Conservation (phyloP, 2,113 vertebrate species). For the Donacobius atricapilla region DNA sequence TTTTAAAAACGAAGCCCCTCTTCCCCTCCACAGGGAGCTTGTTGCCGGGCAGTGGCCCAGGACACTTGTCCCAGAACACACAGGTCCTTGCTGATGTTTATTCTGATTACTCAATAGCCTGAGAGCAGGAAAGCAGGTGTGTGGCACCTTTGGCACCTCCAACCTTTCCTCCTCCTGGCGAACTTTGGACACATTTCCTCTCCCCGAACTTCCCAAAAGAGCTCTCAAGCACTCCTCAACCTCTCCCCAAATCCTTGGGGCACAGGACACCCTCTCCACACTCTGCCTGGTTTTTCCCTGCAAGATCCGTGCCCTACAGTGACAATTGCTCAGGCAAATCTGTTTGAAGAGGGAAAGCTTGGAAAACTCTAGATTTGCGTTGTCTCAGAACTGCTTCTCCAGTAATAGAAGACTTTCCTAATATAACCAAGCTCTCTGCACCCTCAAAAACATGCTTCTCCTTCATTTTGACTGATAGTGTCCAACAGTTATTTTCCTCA, state of each 20-base stretch:
- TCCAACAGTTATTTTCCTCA: background rate
- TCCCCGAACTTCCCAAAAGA: background rate
- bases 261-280: background rate
- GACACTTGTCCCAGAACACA: background rate
- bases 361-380: fast-evolving
- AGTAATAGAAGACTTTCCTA: background rate
- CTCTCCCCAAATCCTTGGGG: no score
- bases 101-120: background rate
- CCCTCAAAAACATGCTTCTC: background rate
- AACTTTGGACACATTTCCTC: background rate
- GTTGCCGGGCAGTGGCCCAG: background rate
- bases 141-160: background rate
- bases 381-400: background rate
- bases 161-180: background rate
- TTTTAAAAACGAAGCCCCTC: background rate
- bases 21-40: background rate
- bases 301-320: background rate
- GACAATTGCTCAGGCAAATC: background rate
- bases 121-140: background rate
- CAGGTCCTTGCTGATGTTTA: fast-evolving
- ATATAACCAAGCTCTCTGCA: background rate
- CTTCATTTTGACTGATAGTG: background rate
- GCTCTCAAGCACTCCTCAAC: background rate
- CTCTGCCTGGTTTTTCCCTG: background rate
- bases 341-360: background rate